Evolutionary conservation across 2,797 vertebrate species (phyloP), one percentile per base, ranked within the genome.

Genomic region (Bovichtus variegatus): DNA sequence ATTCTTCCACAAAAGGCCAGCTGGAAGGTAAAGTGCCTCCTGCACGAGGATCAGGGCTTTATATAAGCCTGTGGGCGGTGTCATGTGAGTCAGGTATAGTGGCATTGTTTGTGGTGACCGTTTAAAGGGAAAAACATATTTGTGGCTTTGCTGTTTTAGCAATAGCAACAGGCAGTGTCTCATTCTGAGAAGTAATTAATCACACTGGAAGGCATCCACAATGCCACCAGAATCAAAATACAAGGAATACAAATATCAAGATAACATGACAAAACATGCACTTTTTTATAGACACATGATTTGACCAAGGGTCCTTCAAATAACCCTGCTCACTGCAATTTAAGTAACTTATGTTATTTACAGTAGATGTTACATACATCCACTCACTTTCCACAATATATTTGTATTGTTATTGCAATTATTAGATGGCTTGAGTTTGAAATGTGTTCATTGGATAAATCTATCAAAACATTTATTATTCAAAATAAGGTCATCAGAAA

Each of bases 41-140:
- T 76, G 54, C 73, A 61, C 41, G 61, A 31, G 57, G 11, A 46
- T 50, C 36, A 13, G 81, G 64, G 55, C 76, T 83, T 91, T 94
- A 88, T 91, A 91, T 78, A 76, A 29, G 74, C 68, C 69, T 71
- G 62, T 76, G 76, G 72, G 75, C 16, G 53, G 73, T 51, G 78
- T 75, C 77, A 80, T 40, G 78, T 83, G 87, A 84, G 49, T 9
- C 13, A 41, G 25, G 43, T n/a, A 67, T 49, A 21, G 67, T 15
- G 87, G 59, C 53, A 16, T 18, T 92, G 87, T 92, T 89, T 93
- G 61, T 86, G 60, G 84, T 89, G 60, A 84, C 43, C 44, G 58
- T 19, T 74, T 40, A 21, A 54, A 71, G 53, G 3, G 10, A 34
- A 74, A 77, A 89, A 73, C 27, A 55, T 84, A 82, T 59, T 62